These are phyloP conservation scores for Eunapius fragilis DNA, from an alignment of 37 sponge, comb jelly and placozoan species.

Conservation along the genomic window DNA sequence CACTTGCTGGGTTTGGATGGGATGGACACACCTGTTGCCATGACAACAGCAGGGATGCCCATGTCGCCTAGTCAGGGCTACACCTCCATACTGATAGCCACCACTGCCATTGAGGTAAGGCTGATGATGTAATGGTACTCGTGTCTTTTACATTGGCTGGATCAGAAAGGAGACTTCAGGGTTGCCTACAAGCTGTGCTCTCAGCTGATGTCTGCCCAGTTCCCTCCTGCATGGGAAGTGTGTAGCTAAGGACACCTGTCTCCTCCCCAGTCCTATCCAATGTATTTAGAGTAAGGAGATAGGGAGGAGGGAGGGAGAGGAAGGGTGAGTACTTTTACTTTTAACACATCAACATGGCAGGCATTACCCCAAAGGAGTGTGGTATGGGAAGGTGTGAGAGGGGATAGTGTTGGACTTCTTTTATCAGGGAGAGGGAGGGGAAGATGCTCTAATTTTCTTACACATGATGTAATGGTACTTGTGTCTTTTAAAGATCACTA, in stretches of 20 bases:
- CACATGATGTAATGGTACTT: too few species aligned
- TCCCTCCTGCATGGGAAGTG: constrained; percentile 63
- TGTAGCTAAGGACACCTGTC: constrained; percentile 30
- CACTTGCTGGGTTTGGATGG: constrained; percentile 40
- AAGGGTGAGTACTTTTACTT: too few species aligned
- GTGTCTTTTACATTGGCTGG: background rate
- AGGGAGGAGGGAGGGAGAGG: too few species aligned
- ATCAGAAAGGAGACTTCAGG: constrained; percentile 50
- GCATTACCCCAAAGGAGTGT: too few species aligned
- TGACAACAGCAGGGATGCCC: too few species aligned
- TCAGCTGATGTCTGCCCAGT: constrained; percentile 33
- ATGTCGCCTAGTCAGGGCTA: constrained; percentile 25
- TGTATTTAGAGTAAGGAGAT: too few species aligned
- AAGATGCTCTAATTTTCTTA: too few species aligned
- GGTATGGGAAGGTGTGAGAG: too few species aligned
- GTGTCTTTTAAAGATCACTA: too few species aligned
- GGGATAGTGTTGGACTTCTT: too few species aligned
- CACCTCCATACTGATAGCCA: constrained; percentile 41
- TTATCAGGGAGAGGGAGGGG: too few species aligned
- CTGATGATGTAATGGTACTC: background rate
- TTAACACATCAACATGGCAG: too few species aligned
- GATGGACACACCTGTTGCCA: background rate
- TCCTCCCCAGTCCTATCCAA: background rate
- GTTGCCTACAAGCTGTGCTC: constrained; percentile 47
- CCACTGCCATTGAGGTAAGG: constrained; percentile 47